Conservation (phyloP, 2,888 invertebrate genomes). For the Bombylius discolor region DNA sequence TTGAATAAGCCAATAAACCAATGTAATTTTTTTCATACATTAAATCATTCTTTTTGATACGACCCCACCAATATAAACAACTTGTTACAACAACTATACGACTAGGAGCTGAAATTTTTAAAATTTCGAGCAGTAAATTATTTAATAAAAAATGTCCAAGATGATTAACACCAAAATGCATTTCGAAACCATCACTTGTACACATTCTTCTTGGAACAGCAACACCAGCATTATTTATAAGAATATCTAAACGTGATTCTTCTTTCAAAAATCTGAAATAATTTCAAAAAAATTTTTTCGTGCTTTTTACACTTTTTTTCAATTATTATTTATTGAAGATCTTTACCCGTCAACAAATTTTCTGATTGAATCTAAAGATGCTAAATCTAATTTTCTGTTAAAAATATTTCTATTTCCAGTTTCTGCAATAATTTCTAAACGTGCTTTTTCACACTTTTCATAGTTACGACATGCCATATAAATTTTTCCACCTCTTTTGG, state of each 20-base stretch:
- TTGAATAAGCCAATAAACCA: constrained; percentile 47
- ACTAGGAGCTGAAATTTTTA: constrained; percentile 46
- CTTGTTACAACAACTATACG: constrained; percentile 59
- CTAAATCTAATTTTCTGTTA: constrained; percentile 38
- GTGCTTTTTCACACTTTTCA: constrained; percentile 22
- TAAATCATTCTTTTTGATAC: constrained; percentile 49
- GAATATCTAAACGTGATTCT: constrained; percentile 4
- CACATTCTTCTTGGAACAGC: constrained; percentile 23
- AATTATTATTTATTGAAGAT: too few species aligned
- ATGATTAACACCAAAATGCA: constrained; percentile 41
- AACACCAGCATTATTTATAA: constrained; percentile 18
- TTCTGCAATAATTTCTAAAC: constrained; percentile 53
- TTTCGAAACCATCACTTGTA: constrained; percentile 39
- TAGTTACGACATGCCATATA: constrained; percentile 5
- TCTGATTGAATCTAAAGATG: constrained; percentile 37
- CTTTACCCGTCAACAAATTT: constrained; percentile 35
- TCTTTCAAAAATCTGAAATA: constrained; percentile 1
- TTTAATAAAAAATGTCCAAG: constrained; percentile 44
- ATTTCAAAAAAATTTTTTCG: background rate
- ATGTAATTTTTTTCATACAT: constrained; percentile 52
- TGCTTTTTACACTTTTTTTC: background rate
- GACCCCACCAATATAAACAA: constrained; percentile 50
- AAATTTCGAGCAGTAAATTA: constrained; percentile 36
- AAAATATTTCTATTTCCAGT: constrained; percentile 55
- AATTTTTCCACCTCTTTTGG: constrained; percentile 49